phyloP scores from a whole-genome alignment of 2,888 invertebrate genomes.

The Conus canariensis region DNA sequence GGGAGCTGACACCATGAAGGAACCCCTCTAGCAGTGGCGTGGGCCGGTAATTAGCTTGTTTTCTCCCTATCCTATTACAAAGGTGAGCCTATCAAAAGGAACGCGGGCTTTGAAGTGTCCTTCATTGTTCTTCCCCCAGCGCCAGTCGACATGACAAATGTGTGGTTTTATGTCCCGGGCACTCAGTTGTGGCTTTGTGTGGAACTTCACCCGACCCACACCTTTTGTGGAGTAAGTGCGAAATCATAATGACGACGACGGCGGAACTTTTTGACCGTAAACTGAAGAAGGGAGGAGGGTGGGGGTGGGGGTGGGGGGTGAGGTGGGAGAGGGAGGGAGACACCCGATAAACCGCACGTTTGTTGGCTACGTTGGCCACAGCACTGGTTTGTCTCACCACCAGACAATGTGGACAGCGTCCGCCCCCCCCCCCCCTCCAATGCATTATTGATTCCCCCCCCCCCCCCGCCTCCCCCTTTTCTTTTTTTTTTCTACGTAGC shows the following conservation, averaged over 20 bases:
- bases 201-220: background rate
- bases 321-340: too few relatives aligned
- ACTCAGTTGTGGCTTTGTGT: background rate
- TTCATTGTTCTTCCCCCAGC: conserved; percentile 9
- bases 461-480: too few relatives aligned
- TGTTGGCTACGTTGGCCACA: too few relatives aligned
- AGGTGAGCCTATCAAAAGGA: conserved; percentile 1
- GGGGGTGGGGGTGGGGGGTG: too few relatives aligned
- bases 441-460: too few relatives aligned
- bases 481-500: too few relatives aligned
- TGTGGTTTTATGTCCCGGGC: background rate
- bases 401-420: too few relatives aligned
- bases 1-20: conserved; percentile 4
- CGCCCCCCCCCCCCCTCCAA: too few relatives aligned
- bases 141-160: background rate
- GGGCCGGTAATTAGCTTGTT: conserved; percentile 20
- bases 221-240: background rate
- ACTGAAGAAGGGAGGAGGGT: too few relatives aligned
- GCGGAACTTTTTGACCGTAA: background rate
- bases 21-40: background rate
- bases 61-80: conserved; percentile 18
- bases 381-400: too few relatives aligned
- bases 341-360: too few relatives aligned
- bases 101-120: conserved; percentile 15
- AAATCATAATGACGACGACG: background rate